Evolutionary conservation across 2,797 vertebrate species (phyloP).

Genomic region (Danio aesculapii): DNA sequence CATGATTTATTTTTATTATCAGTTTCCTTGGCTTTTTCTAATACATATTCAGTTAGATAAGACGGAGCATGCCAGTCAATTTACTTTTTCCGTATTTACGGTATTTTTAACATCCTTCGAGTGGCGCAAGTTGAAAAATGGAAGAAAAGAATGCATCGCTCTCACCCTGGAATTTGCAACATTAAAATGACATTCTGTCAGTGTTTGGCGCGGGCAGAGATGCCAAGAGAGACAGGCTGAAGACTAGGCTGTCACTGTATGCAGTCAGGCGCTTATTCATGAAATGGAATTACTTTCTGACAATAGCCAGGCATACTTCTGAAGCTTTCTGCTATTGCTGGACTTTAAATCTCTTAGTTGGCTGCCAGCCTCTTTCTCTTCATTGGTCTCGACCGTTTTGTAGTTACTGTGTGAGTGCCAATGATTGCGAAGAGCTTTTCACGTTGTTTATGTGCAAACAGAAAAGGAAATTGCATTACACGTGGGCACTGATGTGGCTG

Average conservation of each 20-base stretch:
- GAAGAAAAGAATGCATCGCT: slow-evolving; percentile 48
- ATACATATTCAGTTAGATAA: slow-evolving; percentile 41
- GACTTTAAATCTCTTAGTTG: slow-evolving; percentile 74
- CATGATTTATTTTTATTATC: too few relatives aligned
- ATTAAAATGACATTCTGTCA: slow-evolving; percentile 70
- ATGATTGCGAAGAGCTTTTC: slow-evolving; percentile 67
- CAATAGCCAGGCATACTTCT: slow-evolving; percentile 77
- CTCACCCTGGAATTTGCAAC: slow-evolving; percentile 68
- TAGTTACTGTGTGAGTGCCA: slow-evolving; percentile 49
- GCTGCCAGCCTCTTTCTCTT: slow-evolving; percentile 41
- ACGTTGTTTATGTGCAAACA: slow-evolving; percentile 61
- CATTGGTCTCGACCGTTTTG: slow-evolving; percentile 40
- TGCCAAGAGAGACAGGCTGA: slow-evolving; percentile 71
- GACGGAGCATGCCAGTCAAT: slow-evolving; percentile 33
- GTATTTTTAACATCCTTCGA: slow-evolving; percentile 65
- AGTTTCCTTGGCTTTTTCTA: slow-evolving; percentile 31
- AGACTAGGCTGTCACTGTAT: slow-evolving; percentile 76
- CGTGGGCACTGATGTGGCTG: background rate
- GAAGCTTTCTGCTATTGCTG: slow-evolving; percentile 73
- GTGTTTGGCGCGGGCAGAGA: slow-evolving; percentile 64
- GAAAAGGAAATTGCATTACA: slow-evolving; percentile 12
- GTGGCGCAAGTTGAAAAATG: slow-evolving; percentile 66
- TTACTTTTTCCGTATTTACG: slow-evolving; percentile 52
- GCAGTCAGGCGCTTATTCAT: slow-evolving; percentile 80
- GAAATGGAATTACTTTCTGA: slow-evolving; percentile 82